These are phyloP conservation scores for Neodon shergylaensis DNA, from an alignment of 2,113 vertebrate genomes.

Conservation along the genomic window DNA sequence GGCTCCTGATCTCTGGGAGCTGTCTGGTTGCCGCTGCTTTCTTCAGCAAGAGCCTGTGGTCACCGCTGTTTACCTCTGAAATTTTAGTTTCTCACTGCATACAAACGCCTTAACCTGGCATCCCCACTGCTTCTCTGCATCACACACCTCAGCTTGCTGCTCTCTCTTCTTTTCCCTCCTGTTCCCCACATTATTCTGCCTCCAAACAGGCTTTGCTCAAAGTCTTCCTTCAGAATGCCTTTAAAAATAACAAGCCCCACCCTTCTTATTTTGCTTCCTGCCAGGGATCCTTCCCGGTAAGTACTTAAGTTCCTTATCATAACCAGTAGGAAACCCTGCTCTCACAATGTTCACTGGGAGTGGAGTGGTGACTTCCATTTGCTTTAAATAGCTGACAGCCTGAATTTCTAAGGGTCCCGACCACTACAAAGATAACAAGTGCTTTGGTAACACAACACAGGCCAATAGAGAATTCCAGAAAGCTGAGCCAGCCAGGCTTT, in stretches of 20 bases:
- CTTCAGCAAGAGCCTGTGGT: not conserved
- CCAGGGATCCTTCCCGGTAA: constrained; percentile 30
- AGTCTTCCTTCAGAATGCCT: constrained; percentile 8
- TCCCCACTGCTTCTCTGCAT: not conserved
- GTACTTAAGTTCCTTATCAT: constrained; percentile 58
- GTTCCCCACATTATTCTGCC: not conserved
- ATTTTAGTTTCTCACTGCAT: not conserved
- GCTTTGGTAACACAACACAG: constrained; percentile 90
- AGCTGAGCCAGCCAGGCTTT: constrained; percentile 85
- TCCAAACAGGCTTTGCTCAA: not conserved
- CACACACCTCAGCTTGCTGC: not conserved
- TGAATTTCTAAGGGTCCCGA: constrained; percentile 83
- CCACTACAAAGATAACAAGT: constrained; percentile 88
- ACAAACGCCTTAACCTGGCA: not conserved
- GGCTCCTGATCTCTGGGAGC: not conserved
- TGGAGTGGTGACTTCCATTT: constrained; percentile 83
- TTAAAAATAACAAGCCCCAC: not conserved
- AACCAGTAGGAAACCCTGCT: constrained; percentile 52
- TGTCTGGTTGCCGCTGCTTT: not conserved
- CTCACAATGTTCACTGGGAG: constrained; percentile 79
- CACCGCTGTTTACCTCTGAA: not conserved
- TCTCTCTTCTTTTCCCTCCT: not conserved
- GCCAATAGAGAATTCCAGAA: constrained; percentile 92
- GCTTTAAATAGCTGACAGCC: constrained; percentile 91
- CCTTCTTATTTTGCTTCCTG: constrained; percentile 41